Base-by-base conservation (phyloP, 2,888 invertebrate species). In the Polydrusus pterygomalis region DNA sequence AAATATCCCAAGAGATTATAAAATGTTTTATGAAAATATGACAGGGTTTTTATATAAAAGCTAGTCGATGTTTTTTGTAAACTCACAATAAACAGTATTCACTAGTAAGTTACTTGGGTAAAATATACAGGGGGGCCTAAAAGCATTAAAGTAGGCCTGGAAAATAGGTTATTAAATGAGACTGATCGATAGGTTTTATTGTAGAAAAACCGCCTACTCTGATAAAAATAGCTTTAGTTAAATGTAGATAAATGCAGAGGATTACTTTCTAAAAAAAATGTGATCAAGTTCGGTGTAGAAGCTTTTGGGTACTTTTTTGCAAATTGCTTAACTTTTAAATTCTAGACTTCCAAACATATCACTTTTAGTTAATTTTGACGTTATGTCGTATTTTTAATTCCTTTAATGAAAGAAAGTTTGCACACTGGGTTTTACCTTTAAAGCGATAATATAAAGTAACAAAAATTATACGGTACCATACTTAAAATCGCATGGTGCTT, bases 131-230 rank as follows among this genome's bases (percentile, higher is more conserved):
- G 63, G 63, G 38, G 54, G 51, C 54, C 67, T 40, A 18, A 54
- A 38, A 34, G 13, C 15, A 15, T 60, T 34, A 60, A 17, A 47
- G 15, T 51, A 47, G 40, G 58, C 45, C 58, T 64, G 63, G 49
- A 60, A 67, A 38, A 49, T 67, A 73, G 49, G 67, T 64, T 49
- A 34, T 34, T 63, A 56, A 69, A 74, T 74, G 74, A 74, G 74
- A 74, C 74, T 74, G 74, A 74, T 63, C 58, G 38, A 58, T 74
- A 74, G 74, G 74, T 69, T 69, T 69, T 69, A 15, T 58, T 43
- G 17, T 56, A 64, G 45, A 51, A 64, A 60, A 68, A 74, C 47
- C 73, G 34, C 40, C 30, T 63, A 74, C 74, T 74, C 74, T 74
- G 74, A 74, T 70, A 63, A 56, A n/a, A 17, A 56, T 73, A 74